Evolutionary conservation across 1,140 invertebrate species (phyloP).

Genomic region (Oreohelix idahoensis): DNA sequence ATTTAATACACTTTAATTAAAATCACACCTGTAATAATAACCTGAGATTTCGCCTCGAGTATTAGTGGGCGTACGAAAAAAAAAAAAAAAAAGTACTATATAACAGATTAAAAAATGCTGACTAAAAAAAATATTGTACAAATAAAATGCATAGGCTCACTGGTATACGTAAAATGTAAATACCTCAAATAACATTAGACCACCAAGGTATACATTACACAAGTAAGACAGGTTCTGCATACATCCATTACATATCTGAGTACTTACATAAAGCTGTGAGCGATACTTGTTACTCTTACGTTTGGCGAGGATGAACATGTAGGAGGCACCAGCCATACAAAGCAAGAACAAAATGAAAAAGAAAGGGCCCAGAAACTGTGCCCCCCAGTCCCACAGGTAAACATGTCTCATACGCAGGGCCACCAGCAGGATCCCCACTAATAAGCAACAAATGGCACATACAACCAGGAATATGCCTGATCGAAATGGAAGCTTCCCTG

Average conservation of each 20-base stretch:
- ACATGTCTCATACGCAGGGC: constrained; percentile 62
- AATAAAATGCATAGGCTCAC: too few relatives aligned
- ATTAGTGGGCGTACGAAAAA: too few relatives aligned
- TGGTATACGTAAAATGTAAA: too few relatives aligned
- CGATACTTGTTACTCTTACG: constrained; percentile 61
- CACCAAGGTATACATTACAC: too few relatives aligned
- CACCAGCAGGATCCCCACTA: constrained; percentile 61
- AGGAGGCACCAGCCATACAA: constrained; percentile 52
- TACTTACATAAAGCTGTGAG: constrained; percentile 61
- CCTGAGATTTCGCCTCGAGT: too few relatives aligned
- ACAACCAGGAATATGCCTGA: constrained; percentile 47
- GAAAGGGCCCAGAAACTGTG: constrained; percentile 64
- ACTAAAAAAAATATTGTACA: too few relatives aligned
- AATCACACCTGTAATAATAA: too few relatives aligned
- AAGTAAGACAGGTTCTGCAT: too few relatives aligned
- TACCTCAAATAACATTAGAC: too few relatives aligned
- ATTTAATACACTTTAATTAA: too few relatives aligned
- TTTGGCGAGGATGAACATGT: constrained; percentile 55
- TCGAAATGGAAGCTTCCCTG: constrained; percentile 51
- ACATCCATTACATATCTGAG: background rate
- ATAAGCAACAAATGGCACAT: constrained; percentile 48
- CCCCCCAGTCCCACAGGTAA: constrained; percentile 62
- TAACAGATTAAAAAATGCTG: too few relatives aligned
- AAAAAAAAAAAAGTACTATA: too few relatives aligned
- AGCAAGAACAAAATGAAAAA: constrained; percentile 64